Evolutionary conservation across 1,140 invertebrate genomes (phyloP).

Genomic region (Marisa cornuarietis): DNA sequence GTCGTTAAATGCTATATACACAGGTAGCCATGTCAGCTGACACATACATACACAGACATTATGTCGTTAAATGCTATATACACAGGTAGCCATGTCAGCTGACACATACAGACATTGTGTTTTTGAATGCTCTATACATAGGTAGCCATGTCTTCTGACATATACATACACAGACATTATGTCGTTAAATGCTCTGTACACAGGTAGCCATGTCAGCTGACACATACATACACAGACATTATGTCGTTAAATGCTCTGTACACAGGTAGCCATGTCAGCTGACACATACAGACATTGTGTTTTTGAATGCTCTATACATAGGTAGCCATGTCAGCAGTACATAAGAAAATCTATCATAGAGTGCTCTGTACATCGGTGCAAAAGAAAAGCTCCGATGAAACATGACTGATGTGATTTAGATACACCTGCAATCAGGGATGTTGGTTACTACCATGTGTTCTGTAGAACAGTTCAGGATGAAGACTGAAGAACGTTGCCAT

Average conservation of each 20-base stretch:
- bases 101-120: neutral
- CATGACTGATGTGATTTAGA: neutral
- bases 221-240: neutral
- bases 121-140: no score
- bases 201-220: conserved; percentile 60
- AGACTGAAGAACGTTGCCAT: neutral
- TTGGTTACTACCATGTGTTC: neutral
- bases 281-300: no score
- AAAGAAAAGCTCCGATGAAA: neutral
- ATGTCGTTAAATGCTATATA: no score
- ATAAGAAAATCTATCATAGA: no score
- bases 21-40: conserved; percentile 60
- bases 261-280: no score
- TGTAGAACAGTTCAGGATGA: neutral
- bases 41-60: neutral
- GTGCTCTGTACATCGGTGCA: neutral
- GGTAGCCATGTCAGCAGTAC: no score
- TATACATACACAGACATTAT: neutral
- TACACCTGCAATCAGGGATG: neutral
- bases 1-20: no score
- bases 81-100: conserved; percentile 59
- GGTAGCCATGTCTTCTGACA: conserved; percentile 60
- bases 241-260: no score
- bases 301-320: no score
- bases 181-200: no score